Evolutionary conservation across 35 echinoderm and acorn worm genomes (phyloP), one percentile per base, ranked within the genome.

Genomic region (Ptychodera flava): DNA sequence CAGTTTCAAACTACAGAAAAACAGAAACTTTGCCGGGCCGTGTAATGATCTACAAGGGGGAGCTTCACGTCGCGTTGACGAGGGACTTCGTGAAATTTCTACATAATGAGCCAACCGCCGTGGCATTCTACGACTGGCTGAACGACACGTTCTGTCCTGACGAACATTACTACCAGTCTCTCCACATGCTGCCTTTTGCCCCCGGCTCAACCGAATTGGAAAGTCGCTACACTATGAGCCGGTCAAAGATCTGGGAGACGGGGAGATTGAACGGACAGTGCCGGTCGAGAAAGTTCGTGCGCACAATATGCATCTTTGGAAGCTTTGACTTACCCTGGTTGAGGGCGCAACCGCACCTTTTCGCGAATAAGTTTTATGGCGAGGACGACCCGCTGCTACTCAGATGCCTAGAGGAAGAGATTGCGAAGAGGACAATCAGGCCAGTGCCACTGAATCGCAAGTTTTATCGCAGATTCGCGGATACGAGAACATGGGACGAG

Each of bases 341-440:
- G 30, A 36, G 76, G 0, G 81, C 31, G 30, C 88, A 91, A 37
- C 92, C 92, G 29, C 80, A 90, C 45, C 33, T 90, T 28, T 93
- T 93, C 78, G 92, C 89, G 1, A 93, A 93, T 32, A 93, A 93
- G 33, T 83, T 93, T 78, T 81, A 93, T 82, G 90, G 90, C 52
- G 82, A 78, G 78, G 90, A 77, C 83, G 92, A 93, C 53, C 92
- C 92, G 0, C 35, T 93, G 31, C 78, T 88, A 0, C 31, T 93
- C 34, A 85, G 87, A 37, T 93, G 92, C 79, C 32, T 93, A 10
- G 91, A 88, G 53, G 91, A 92, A 34, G 33, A 82, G 22, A 64
- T 64, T 22, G 22, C 6, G 6, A 6, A 22, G 45, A 64, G 45
- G 45, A 64, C 45, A 64, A 64, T 64, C 45, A 6, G 22, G 6